These are phyloP conservation scores for Ennomos erosarius DNA, from an alignment of 2,888 invertebrate genomes.

Conservation along the genomic window DNA sequence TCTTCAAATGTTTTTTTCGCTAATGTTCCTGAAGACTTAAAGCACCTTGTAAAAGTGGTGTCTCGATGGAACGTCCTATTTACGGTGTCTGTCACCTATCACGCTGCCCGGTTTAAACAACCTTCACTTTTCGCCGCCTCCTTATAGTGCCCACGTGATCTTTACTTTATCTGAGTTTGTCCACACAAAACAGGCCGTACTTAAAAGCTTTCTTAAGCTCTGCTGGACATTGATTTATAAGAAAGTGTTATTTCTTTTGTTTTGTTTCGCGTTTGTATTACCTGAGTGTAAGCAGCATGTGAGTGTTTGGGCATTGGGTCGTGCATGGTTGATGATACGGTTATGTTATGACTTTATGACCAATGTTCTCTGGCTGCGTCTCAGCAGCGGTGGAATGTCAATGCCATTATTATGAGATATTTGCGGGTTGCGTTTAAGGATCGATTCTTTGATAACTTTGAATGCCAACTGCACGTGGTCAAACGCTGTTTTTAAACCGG, in stretches of 20 bases:
- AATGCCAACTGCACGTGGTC: background rate
- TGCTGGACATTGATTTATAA: slow-evolving; percentile 3
- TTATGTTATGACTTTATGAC: no score
- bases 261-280: no score
- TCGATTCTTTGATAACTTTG: background rate
- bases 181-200: slow-evolving; percentile 18
- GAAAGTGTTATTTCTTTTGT: no score
- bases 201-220: slow-evolving; percentile 21
- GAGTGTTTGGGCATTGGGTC: no score
- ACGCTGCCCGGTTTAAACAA: slow-evolving; percentile 35
- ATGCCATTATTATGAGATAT: no score
- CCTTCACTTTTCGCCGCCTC: slow-evolving; percentile 34
- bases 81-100: slow-evolving; percentile 38
- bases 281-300: no score
- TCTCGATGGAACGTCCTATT: slow-evolving; percentile 23
- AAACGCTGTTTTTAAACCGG: no score
- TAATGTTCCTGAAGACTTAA: background rate
- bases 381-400: no score
- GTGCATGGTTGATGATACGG: no score
- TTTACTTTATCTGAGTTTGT: slow-evolving; percentile 28
- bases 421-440: no score
- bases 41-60: slow-evolving; percentile 4
- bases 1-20: background rate
- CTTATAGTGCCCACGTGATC: slow-evolving; percentile 28
- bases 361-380: no score